phyloP scores from a whole-genome alignment of 1,140 invertebrate species.

The Amyelois transitella region DNA sequence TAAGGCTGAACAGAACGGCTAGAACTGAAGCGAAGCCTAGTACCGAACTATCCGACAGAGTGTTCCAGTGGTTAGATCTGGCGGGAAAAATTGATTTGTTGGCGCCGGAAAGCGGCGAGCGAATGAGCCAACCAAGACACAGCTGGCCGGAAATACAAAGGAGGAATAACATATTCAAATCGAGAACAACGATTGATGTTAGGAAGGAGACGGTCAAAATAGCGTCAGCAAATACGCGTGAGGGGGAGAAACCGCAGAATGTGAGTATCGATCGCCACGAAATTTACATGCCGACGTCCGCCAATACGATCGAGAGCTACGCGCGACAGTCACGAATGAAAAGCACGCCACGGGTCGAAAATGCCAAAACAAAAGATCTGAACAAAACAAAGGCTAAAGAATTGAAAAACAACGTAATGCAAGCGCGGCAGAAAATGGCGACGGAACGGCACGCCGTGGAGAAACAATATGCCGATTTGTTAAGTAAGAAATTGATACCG shows the following conservation, averaged over 20 bases:
- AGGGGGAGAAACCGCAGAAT: conserved; percentile 34
- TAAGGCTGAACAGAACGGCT: conserved; percentile 50
- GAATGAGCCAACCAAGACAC: conserved; percentile 57
- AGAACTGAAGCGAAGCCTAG: conserved; percentile 45
- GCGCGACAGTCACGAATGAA: conserved; percentile 65
- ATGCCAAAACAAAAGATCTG: conserved; percentile 35
- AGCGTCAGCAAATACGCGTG: conserved; percentile 24
- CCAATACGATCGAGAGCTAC: conserved; percentile 65
- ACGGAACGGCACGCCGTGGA: conserved; percentile 49
- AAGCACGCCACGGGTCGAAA: conserved; percentile 50
- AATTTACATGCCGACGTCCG: conserved; percentile 53
- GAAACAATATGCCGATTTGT: conserved; percentile 63
- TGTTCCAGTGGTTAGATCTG: conserved; percentile 77
- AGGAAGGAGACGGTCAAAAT: conserved; percentile 29
- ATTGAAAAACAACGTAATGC: conserved; percentile 37
- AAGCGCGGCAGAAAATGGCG: conserved; percentile 51
- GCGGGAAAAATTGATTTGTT: conserved; percentile 66
- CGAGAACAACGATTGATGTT: conserved; percentile 47
- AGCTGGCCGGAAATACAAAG: conserved; percentile 62
- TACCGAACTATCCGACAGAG: conserved; percentile 74
- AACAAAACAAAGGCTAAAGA: conserved; percentile 47
- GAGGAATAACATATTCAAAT: conserved; percentile 43
- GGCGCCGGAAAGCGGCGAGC: conserved; percentile 38
- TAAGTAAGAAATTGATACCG: conserved; percentile 64
- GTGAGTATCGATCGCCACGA: conserved; percentile 57